phyloP scores from a whole-genome alignment of 2,797 vertebrate genomes.

The Buceros bicornis region DNA sequence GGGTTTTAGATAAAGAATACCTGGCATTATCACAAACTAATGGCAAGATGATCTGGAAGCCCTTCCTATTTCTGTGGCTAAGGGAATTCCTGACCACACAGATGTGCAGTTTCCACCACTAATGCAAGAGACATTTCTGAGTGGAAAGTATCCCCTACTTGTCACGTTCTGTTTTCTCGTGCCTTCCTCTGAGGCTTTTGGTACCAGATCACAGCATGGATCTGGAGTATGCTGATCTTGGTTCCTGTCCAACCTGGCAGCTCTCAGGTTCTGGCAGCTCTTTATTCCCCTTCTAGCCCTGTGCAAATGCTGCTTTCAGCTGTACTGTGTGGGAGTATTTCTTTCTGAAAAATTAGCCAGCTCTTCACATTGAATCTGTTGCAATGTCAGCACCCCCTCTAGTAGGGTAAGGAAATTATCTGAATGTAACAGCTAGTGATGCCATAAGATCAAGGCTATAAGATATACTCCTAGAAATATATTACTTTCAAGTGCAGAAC shows the following conservation, averaged over 20 bases:
- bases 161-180: background rate
- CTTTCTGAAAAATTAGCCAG: slow-evolving; percentile 50
- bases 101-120: background rate
- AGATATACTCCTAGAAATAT: background rate
- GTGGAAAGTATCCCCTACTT: background rate
- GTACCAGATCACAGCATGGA: background rate
- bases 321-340: background rate
- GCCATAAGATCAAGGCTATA: background rate
- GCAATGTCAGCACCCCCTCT: slow-evolving; percentile 45
- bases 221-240: background rate
- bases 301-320: background rate
- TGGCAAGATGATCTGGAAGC: background rate
- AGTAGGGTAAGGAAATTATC: slow-evolving; percentile 47
- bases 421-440: slow-evolving; percentile 4
- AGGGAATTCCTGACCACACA: background rate
- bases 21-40: background rate
- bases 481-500: slow-evolving; percentile 57
- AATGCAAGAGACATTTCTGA: background rate
- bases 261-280: background rate
- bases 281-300: background rate
- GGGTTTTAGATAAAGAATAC: background rate
- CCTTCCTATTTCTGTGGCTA: background rate
- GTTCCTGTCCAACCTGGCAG: background rate
- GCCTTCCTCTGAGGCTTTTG: background rate
- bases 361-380: slow-evolving; percentile 27